A percentile compares a stretch with the other conserved stretches of the same genome.
phyloP scores from a whole-genome alignment of 2,888 invertebrate species.

The Tenthredo scrophulariae region DNA sequence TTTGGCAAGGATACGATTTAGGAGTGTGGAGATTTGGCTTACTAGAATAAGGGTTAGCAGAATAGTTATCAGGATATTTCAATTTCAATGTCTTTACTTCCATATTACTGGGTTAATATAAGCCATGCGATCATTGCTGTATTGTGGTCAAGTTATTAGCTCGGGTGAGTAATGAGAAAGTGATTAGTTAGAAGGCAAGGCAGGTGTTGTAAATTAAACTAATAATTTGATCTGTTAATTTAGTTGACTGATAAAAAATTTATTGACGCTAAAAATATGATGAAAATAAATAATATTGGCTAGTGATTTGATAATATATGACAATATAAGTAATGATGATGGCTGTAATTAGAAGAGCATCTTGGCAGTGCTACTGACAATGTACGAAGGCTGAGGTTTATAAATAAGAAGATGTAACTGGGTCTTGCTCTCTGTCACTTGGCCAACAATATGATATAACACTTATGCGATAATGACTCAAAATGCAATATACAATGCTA shows the following conservation, averaged over 20 bases:
- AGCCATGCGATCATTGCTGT: neutral
- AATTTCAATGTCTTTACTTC: constrained; percentile 58
- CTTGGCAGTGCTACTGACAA: neutral
- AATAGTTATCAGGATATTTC: constrained; percentile 59
- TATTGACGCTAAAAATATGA: neutral
- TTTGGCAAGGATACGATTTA: neutral
- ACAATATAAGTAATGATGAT: neutral
- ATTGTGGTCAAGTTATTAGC: neutral
- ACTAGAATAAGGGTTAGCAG: constrained; percentile 62
- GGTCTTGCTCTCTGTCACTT: constrained; percentile 38
- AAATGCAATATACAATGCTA: constrained; percentile 24
- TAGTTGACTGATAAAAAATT: neutral
- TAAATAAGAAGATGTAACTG: constrained; percentile 27
- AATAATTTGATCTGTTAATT: neutral
- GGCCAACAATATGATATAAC: constrained; percentile 26
- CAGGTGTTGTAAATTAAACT: neutral
- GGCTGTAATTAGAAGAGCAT: constrained; percentile 9
- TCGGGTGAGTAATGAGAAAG: neutral
- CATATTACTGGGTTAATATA: neutral
- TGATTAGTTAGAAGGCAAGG: neutral
- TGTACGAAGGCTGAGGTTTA: neutral
- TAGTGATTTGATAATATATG: neutral
- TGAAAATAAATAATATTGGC: neutral
- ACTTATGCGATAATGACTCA: constrained; percentile 36
- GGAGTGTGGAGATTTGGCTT: constrained; percentile 56